Evolutionary conservation across 2,113 vertebrate genomes (phyloP).

Genomic region (Hypocryptadius cinnamomeus): DNA sequence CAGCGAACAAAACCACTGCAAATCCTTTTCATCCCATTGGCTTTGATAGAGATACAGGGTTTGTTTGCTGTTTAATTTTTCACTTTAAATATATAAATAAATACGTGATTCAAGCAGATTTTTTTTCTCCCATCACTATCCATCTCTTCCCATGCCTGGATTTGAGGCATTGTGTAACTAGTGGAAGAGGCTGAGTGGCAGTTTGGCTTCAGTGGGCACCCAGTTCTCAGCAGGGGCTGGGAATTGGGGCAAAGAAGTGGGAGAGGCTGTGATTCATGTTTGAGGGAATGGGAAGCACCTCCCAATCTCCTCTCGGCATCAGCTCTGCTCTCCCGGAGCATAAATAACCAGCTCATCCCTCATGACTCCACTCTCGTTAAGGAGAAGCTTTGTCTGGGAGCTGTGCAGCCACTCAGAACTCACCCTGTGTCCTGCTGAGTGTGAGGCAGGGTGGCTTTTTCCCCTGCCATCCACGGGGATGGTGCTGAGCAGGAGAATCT

Average conservation of each 20-base stretch:
- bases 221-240: background rate
- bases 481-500: background rate
- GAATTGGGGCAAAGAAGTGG: background rate
- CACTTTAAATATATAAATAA: background rate
- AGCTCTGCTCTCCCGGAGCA: background rate
- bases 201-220: background rate
- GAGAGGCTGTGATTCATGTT: background rate
- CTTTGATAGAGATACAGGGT: background rate
- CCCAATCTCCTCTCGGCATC: background rate
- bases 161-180: background rate
- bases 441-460: background rate
- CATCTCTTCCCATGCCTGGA: background rate
- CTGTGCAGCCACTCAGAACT: background rate
- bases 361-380: background rate
- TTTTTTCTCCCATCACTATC: fast-evolving
- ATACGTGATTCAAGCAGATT: background rate
- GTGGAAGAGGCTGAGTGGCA: background rate
- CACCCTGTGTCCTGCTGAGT: background rate
- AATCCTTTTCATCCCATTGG: slow-evolving; percentile 1
- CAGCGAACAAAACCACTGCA: background rate
- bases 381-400: background rate
- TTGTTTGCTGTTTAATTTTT: slow-evolving; percentile 17
- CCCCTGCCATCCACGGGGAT: background rate
- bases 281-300: background rate
- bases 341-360: background rate